Evolutionary conservation across 2,113 vertebrate genomes (phyloP), one percentile per base, ranked within the genome.

Genomic region (Phasianus colchicus): DNA sequence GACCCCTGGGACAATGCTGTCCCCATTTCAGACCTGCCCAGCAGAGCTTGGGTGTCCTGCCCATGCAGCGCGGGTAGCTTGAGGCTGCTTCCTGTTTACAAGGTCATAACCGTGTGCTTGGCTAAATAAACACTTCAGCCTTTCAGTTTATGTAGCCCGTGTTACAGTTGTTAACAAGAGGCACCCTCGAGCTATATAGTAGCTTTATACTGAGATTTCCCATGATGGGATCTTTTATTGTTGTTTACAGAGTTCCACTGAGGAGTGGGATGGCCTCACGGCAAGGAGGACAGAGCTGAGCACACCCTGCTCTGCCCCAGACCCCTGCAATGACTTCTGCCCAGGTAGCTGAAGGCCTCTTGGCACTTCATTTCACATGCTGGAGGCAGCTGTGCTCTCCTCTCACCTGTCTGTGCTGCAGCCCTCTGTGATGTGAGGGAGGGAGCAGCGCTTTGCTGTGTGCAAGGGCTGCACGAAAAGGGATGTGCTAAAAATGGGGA

Each of bases 51-150:
- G 45, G 52, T 81, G 40, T 86, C 65, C 89, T 47, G 0, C 2
- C 29, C 24, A 17, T n/a, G 9, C 2, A 52, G 72, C 61, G 58
- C 27, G 70, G 63, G 36, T 72, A 47, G 57, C 89, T 77, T 11
- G 81, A 52, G 73, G 32, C 55, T 86, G 52, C 66, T 75, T 67
- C 65, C 52, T 90, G 5, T 84, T 96, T 83, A 78, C 73, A 83
- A 70, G 89, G 86, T 18, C 63, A 65, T 88, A 72, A 67, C 94
- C 82, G 69, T 88, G 78, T 40, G 87, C 61, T 50, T 71, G 90
- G 71, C 61, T 86, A 69, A 92, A 75, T 75, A 84, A 95, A 84
- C 89, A 57, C 81, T 34, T 55, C 13, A 18, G 38, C 0, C 0
- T 42, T 74, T 71, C 24, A 22, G 55, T 81, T 90, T 66, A n/a